Conservation (phyloP, 1,140 invertebrate species). For the Bombus breviceps region DNA sequence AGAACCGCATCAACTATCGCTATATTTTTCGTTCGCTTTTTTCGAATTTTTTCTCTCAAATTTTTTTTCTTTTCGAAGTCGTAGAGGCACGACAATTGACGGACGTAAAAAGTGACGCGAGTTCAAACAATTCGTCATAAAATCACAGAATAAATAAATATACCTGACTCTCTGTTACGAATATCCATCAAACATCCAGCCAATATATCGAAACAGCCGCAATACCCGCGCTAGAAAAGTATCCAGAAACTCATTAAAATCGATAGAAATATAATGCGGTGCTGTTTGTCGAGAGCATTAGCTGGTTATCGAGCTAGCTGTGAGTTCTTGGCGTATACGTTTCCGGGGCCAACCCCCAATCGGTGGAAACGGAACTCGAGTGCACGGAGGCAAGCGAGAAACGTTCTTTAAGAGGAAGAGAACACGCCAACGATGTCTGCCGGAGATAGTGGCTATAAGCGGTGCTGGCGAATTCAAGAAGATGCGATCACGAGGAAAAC, state of each 20-base stretch:
- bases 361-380: not conserved
- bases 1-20: constrained; percentile 37
- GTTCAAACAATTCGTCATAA: not conserved
- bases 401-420: not conserved
- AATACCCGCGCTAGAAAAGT: not conserved
- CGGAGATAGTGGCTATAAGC: constrained; percentile 3
- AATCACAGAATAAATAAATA: not conserved
- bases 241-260: not conserved
- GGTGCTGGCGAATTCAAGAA: no score
- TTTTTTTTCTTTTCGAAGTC: not conserved
- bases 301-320: constrained; percentile 7
- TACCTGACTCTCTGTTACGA: not conserved
- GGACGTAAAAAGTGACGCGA: not conserved
- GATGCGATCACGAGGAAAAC: constrained; percentile 15
- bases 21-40: not conserved
- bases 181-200: not conserved
- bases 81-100: not conserved
- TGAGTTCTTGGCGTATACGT: not conserved
- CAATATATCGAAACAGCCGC: no score
- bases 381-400: no score
- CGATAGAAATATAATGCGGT: not conserved
- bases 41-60: not conserved
- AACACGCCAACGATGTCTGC: not conserved
- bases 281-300: constrained; percentile 25
- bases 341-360: not conserved